phyloP scores from a whole-genome alignment of 2,888 invertebrate species.

The Epistrophe grossulariae region DNA sequence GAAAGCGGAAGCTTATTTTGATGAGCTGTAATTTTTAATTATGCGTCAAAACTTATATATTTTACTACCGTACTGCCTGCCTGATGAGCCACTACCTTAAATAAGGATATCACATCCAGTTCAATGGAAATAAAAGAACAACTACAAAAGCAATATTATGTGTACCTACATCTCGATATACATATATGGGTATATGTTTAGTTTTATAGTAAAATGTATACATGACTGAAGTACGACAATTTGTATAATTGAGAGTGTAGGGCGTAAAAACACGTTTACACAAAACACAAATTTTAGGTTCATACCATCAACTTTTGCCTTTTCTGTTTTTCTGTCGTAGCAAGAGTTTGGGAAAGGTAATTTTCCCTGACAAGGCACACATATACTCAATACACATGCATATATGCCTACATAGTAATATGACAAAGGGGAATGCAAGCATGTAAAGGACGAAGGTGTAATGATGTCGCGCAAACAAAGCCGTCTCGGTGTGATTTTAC shows the following conservation, averaged over 20 bases:
- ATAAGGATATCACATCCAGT: conserved; percentile 64
- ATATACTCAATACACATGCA: background rate
- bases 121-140: conserved; percentile 36
- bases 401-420: background rate
- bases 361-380: conserved; percentile 2
- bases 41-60: conserved; percentile 43
- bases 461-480: conserved; percentile 43
- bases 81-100: conserved; percentile 30
- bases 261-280: conserved; percentile 22
- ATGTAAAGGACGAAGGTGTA: conserved; percentile 2
- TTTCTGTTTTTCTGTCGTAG: background rate
- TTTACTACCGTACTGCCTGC: too few relatives aligned
- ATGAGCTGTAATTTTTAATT: conserved; percentile 70
- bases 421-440: background rate
- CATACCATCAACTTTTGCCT: background rate
- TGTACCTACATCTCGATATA: too few relatives aligned
- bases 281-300: conserved; percentile 31
- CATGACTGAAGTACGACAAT: background rate
- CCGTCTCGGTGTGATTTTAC: conserved; percentile 61
- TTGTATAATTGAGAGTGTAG: conserved; percentile 31
- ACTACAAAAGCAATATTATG: background rate
- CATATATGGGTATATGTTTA: background rate
- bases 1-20: conserved; percentile 62
- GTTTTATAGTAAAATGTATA: too few relatives aligned
- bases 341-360: background rate